A percentile compares a stretch with the other conserved stretches of the same genome.
phyloP scores from a whole-genome alignment of 1,140 invertebrate genomes.

The Macrobrachium rosenbergii region DNA sequence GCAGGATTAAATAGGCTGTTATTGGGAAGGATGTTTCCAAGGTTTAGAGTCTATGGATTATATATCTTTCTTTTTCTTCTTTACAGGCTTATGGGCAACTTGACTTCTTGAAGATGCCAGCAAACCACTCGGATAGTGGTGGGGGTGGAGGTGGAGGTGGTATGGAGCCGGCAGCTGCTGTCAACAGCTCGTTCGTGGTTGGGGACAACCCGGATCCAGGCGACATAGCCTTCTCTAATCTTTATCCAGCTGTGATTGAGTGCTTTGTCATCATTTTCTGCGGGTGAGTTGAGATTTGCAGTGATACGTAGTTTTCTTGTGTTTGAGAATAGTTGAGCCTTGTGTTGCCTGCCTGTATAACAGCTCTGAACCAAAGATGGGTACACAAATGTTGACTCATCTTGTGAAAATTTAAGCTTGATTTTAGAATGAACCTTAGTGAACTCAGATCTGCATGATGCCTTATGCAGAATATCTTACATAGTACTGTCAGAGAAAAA shows the following conservation, averaged over 20 bases:
- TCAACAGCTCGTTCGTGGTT: not conserved
- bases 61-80: not conserved
- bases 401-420: too few relatives aligned
- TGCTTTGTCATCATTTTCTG: constrained; percentile 92
- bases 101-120: constrained; percentile 50
- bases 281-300: constrained; percentile 76
- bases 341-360: too few relatives aligned
- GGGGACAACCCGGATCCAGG: not conserved
- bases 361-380: too few relatives aligned
- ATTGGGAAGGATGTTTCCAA: not conserved
- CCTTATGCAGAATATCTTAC: too few relatives aligned
- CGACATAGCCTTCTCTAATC: constrained; percentile 64
- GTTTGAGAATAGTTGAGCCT: too few relatives aligned
- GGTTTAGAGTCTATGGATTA: not conserved
- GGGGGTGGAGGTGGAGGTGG: constrained; percentile 1
- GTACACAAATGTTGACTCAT: too few relatives aligned
- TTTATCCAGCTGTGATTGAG: constrained; percentile 83
- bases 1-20: too few relatives aligned
- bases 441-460: too few relatives aligned
- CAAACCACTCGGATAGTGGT: not conserved
- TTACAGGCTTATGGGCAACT: constrained; percentile 55
- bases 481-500: too few relatives aligned
- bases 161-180: not conserved
- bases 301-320: not conserved
- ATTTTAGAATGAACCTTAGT: too few relatives aligned